Evolutionary conservation across 2,797 vertebrate species (phyloP).

Genomic region (Falco biarmicus): DNA sequence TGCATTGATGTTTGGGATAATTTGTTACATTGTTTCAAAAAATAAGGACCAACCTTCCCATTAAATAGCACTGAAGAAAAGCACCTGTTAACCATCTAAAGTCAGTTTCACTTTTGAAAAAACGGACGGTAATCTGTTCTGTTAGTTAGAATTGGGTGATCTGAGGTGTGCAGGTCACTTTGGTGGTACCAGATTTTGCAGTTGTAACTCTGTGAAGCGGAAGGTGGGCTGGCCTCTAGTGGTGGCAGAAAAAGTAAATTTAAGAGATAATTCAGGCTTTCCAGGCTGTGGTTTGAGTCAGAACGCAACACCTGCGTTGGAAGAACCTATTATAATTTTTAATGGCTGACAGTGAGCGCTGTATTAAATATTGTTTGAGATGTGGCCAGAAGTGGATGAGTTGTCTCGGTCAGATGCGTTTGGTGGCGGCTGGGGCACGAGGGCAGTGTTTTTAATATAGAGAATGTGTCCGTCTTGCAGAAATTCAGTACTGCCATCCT

Average conservation of each 20-base stretch:
- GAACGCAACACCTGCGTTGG: background rate
- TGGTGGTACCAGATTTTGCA: background rate
- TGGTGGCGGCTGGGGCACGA: rapidly evolving
- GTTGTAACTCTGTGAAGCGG: background rate
- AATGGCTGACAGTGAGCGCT: background rate
- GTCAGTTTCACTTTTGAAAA: background rate
- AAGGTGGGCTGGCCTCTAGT: background rate
- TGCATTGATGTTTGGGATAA: background rate
- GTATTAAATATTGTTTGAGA: background rate
- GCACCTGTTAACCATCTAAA: background rate
- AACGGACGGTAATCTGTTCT: background rate
- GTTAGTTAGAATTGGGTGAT: background rate
- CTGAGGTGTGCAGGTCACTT: background rate
- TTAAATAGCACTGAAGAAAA: background rate
- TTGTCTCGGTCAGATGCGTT: background rate
- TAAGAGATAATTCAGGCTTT: background rate
- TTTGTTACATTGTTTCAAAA: background rate
- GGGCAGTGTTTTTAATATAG: background rate
- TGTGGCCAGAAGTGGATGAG: background rate
- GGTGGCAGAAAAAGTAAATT: background rate
- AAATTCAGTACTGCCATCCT: background rate
- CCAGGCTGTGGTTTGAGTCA: background rate
- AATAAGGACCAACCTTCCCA: background rate
- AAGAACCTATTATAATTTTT: background rate
- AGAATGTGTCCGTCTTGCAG: background rate